Evolutionary conservation across 2,797 vertebrate species (phyloP), one percentile per base, ranked within the genome.

Genomic region (Lacerta viridis): DNA sequence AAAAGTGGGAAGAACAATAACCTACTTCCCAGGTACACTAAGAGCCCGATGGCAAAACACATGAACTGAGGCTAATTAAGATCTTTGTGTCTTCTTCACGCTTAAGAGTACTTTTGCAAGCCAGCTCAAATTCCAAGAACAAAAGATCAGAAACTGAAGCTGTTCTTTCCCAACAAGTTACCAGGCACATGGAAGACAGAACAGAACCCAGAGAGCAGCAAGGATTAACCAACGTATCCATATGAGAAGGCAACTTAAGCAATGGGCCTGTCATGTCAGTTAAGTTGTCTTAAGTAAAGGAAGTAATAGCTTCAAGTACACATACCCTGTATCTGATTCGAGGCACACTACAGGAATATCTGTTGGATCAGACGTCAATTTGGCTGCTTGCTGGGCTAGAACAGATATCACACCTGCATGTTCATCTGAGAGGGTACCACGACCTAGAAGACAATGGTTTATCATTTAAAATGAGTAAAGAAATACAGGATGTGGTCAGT

Each of bases 391-490:
- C 94, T 98, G 98, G 78, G 98, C 98, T 33, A 99, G 96, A 85
- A 99, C 98, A 0, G 99, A 99, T 92, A 99, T 97, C 59, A 99
- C 97, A 0, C 99, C 99, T 0, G 98, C 98, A 23, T 99, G 98
- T 88, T 99, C 98, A 83, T 99, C 99, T 0, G 99, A 98, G 64
- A 99, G 97, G 0, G 99, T 99, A 23, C 99, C 99, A 2, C 99
- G 97, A 87, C 98, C 99, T 99, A 59, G 0, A 20, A 20, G 43
- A 84, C 2, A 87, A 0, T 71, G n/a, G 7, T 0, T 0, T 0
- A 80, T 88, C 27, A 72, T 64, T 43, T 10, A 69, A 74, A 7
- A 36, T 68, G 41, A 29, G 36, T 74, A 13, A 39, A 36, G 23
- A 80, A 43, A 61, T 39, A 80, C 6, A 80, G 27, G 5, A 41